These are phyloP conservation scores for Myxocyprinus asiaticus DNA, from an alignment of 2,113 vertebrate species.

Conservation along the genomic window DNA sequence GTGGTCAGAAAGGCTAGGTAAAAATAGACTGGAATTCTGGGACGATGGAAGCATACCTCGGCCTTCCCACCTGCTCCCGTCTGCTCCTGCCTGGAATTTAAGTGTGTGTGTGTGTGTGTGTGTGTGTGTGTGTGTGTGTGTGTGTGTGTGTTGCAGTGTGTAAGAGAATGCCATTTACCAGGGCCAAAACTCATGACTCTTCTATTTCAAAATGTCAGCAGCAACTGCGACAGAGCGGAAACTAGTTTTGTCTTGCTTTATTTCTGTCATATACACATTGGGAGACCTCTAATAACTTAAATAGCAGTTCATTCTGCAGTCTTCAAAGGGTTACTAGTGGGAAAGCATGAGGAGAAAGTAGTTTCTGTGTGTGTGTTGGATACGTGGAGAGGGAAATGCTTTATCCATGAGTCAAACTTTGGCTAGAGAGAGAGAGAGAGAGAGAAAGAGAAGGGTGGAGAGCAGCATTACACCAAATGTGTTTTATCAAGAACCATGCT, in stretches of 20 bases:
- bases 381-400: slow-evolving; percentile 48
- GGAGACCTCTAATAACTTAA: too few species aligned
- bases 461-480: background rate
- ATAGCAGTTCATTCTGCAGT: background rate
- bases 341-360: background rate
- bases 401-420: slow-evolving; percentile 49
- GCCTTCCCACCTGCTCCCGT: slow-evolving; percentile 55
- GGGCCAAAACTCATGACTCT: slow-evolving; percentile 4
- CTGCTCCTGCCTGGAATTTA: slow-evolving; percentile 44
- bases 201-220: slow-evolving; percentile 36
- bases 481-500: background rate
- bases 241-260: too few species aligned
- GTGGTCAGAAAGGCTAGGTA: slow-evolving; percentile 43
- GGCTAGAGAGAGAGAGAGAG: slow-evolving; percentile 36
- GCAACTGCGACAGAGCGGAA: background rate
- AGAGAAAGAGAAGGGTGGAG: slow-evolving; percentile 23
- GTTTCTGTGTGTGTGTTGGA: slow-evolving; percentile 28
- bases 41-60: slow-evolving; percentile 46
- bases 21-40: slow-evolving; percentile 57
- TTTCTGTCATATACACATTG: slow-evolving; percentile 42
- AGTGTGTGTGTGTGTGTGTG: slow-evolving; percentile 30
- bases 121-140: slow-evolving; percentile 19
- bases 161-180: slow-evolving; percentile 7
- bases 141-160: background rate
- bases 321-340: background rate